A percentile compares a stretch with the other conserved stretches of the same genome.
Evolutionary conservation across 2,888 invertebrate species (phyloP).

Genomic region (Cephus spinipes): DNA sequence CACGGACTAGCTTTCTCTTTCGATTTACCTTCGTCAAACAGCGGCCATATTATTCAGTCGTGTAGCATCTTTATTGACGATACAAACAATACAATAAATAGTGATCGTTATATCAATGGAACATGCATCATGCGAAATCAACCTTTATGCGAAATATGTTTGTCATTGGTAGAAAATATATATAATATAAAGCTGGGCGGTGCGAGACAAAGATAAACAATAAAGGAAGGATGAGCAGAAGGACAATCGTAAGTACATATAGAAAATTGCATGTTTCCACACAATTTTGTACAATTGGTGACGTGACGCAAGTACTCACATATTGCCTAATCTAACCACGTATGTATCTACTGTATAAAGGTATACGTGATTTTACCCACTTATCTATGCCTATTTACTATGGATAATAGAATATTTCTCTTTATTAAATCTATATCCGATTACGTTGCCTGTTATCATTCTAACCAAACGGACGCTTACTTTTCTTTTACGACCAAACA

Average conservation of each 20-base stretch:
- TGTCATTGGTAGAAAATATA: background rate
- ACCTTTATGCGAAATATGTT: background rate
- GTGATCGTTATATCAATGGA: background rate
- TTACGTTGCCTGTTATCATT: background rate
- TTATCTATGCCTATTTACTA: background rate
- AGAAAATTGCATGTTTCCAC: background rate
- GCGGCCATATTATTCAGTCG: background rate
- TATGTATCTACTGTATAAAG: background rate
- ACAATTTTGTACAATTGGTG: background rate
- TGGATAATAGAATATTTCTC: background rate
- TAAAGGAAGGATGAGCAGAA: background rate
- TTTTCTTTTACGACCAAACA: background rate
- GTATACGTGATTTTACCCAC: background rate
- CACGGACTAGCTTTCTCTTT: slow-evolving; percentile 54
- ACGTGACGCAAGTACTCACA: background rate
- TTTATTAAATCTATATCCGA: background rate
- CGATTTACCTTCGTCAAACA: slow-evolving; percentile 25
- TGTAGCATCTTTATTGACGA: slow-evolving; percentile 1
- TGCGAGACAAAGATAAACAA: background rate
- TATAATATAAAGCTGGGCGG: background rate
- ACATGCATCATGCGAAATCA: background rate
- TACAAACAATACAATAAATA: background rate
- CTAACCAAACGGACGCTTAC: background rate
- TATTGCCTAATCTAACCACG: background rate
- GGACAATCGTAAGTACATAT: background rate